Conservation (phyloP, 2,113 vertebrate species). For the Otis tarda region DNA sequence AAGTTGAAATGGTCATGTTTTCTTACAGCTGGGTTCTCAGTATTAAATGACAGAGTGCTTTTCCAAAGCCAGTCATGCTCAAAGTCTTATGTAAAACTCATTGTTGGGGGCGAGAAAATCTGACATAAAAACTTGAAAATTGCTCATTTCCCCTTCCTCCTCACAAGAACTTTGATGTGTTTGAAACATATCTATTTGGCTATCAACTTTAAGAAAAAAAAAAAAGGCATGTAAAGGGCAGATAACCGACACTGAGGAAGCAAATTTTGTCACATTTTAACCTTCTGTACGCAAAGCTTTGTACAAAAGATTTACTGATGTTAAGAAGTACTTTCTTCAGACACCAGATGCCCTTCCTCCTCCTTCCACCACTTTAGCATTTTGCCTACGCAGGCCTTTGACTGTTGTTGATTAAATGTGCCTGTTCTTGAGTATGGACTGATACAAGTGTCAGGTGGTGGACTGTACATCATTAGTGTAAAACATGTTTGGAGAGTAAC, state of each 20-base stretch:
- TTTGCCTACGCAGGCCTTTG: not conserved
- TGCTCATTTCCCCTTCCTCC: conserved; percentile 52
- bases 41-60: not conserved
- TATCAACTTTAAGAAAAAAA: not conserved
- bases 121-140: conserved; percentile 30
- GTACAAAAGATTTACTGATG: not conserved
- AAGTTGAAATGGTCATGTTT: conserved; percentile 10
- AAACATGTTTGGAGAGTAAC: not conserved
- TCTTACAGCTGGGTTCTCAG: not conserved
- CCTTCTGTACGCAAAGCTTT: conserved; percentile 28
- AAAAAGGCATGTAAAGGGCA: not conserved
- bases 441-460: not conserved
- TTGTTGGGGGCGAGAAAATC: not conserved
- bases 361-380: not conserved
- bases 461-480: not conserved
- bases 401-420: not conserved
- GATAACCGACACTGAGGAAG: conserved; percentile 8
- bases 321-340: conserved; percentile 17
- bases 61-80: not conserved
- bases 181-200: not conserved
- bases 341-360: not conserved
- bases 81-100: conserved; percentile 4
- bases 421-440: not conserved
- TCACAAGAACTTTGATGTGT: conserved; percentile 29
- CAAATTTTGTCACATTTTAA: conserved; percentile 27